Evolutionary conservation across 2,797 vertebrate species (phyloP).

Genomic region (Mycteria americana): DNA sequence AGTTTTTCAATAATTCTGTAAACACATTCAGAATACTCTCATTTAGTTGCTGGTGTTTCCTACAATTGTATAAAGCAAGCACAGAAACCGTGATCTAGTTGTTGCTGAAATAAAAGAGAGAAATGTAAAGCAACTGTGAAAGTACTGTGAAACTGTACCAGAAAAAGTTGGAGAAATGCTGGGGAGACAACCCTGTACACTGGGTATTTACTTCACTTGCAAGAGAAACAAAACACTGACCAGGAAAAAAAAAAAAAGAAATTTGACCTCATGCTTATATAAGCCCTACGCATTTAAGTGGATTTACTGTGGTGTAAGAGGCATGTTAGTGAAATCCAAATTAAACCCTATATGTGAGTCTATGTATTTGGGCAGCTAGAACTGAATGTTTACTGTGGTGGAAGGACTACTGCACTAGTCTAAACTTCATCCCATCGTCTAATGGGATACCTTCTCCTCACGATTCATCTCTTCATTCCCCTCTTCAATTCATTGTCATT

Average conservation of each 20-base stretch:
- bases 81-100: neutral
- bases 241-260: neutral
- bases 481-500: neutral
- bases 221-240: neutral
- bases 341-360: neutral
- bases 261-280: neutral
- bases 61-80: neutral
- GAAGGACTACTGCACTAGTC: neutral
- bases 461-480: neutral
- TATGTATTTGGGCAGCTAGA: neutral
- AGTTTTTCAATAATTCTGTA: neutral
- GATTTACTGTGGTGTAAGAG: neutral
- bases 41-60: neutral
- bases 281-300: neutral
- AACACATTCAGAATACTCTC: neutral
- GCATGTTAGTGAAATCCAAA: neutral
- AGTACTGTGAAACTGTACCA: neutral
- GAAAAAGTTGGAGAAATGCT: neutral
- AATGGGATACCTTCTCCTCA: neutral
- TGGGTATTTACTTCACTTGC: neutral
- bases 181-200: neutral
- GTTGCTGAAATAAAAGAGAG: neutral
- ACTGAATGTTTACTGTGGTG: neutral
- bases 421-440: neutral
- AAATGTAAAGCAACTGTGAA: neutral